Evolutionary conservation across 2,797 vertebrate genomes (phyloP).

Genomic region (Crypturellus tataupa): DNA sequence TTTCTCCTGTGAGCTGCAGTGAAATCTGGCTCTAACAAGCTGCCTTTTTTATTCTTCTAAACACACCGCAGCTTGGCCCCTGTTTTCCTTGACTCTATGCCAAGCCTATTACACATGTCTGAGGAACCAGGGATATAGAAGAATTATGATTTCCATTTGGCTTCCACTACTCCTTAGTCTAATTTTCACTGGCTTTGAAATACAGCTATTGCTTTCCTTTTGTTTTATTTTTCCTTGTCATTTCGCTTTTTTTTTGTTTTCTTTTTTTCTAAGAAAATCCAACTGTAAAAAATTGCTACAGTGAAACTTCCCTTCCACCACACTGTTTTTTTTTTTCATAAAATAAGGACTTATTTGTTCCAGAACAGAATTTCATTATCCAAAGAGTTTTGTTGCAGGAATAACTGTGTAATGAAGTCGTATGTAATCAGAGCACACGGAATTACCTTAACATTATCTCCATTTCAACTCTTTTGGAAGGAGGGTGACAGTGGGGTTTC

Average conservation of each 20-base stretch:
- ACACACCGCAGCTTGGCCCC: conserved; percentile 50
- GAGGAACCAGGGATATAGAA: conserved; percentile 71
- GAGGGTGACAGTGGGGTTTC: background rate
- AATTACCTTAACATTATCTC: conserved; percentile 40
- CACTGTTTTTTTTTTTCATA: background rate
- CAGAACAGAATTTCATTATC: conserved; percentile 62
- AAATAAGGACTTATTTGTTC: conserved; percentile 8
- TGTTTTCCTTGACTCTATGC: conserved; percentile 75
- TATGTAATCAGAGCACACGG: conserved; percentile 64
- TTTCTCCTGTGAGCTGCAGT: background rate
- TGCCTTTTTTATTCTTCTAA: conserved; percentile 70
- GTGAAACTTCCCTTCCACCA: background rate
- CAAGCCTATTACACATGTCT: conserved; percentile 80
- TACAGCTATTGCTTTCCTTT: conserved; percentile 64
- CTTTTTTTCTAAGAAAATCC: background rate
- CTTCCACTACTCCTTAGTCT: conserved; percentile 73
- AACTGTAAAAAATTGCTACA: background rate
- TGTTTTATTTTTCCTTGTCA: conserved; percentile 58
- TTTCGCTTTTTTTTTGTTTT: conserved; percentile 15
- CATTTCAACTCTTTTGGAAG: conserved; percentile 6
- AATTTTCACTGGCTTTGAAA: conserved; percentile 79
- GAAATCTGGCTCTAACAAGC: conserved; percentile 37
- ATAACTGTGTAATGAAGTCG: conserved; percentile 48
- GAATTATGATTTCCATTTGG: conserved; percentile 82
- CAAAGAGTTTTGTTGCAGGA: conserved; percentile 21